phyloP scores from a whole-genome alignment of 2,113 vertebrate species.

The Pipra filicauda region DNA sequence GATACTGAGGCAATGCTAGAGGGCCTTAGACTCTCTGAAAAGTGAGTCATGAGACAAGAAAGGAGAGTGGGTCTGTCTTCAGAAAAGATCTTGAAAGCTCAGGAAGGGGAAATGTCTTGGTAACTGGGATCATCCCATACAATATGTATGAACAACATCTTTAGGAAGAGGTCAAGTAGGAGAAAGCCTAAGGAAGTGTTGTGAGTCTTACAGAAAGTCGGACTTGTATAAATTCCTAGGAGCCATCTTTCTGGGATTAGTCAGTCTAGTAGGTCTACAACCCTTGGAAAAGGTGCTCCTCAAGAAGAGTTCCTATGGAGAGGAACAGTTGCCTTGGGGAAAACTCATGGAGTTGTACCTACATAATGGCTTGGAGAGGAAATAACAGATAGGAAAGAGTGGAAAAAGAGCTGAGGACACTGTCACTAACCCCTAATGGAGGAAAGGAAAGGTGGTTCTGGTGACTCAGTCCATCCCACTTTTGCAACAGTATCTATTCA shows the following conservation, averaged over 20 bases:
- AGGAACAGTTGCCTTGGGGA: not conserved
- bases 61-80: not conserved
- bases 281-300: not conserved
- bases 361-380: not conserved
- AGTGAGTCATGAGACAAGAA: not conserved
- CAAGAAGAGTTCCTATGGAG: not conserved
- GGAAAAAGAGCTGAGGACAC: not conserved
- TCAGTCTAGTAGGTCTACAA: not conserved
- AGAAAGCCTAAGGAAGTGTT: not conserved
- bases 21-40: not conserved
- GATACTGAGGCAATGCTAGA: not conserved
- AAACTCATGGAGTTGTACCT: not conserved
- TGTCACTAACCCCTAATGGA: not conserved
- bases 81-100: not conserved
- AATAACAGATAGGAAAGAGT: not conserved
- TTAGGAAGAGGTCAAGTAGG: not conserved
- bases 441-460: not conserved
- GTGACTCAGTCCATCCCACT: not conserved
- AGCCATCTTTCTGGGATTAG: not conserved
- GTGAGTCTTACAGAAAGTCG: not conserved
- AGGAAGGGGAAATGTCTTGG: not conserved
- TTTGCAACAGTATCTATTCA: not conserved
- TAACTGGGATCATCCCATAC: not conserved
- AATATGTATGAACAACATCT: not conserved
- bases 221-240: not conserved